Conservation (phyloP, 1,140 invertebrate genomes). For the Drosophila sp. region DNA sequence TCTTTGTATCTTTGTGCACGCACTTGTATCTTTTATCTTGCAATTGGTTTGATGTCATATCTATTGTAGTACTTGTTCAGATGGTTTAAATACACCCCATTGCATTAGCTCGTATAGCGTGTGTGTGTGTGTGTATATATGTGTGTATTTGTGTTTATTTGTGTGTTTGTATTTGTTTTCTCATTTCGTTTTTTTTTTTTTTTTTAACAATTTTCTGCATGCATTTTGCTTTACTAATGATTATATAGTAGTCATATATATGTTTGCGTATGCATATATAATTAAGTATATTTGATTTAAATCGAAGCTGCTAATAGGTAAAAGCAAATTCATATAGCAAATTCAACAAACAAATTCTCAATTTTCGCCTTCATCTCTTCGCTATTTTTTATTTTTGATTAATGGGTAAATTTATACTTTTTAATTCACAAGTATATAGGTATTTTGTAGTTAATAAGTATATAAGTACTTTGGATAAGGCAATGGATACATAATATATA, state of each 20-base stretch:
- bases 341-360: constrained; percentile 75
- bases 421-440: constrained; percentile 24
- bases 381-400: constrained; percentile 32
- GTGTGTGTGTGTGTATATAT: constrained; percentile 17
- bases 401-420: constrained; percentile 50
- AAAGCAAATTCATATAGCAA: constrained; percentile 72
- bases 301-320: constrained; percentile 79
- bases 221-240: constrained; percentile 60
- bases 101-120: constrained; percentile 14
- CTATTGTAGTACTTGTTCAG: neutral
- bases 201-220: constrained; percentile 51
- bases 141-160: constrained; percentile 14
- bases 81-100: constrained; percentile 13
- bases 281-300: constrained; percentile 79
- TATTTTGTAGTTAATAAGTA: constrained; percentile 40
- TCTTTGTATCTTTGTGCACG: constrained; percentile 27
- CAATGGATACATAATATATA: constrained; percentile 64
- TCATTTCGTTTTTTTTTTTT: constrained; percentile 37
- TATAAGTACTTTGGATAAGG: constrained; percentile 74
- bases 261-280: constrained; percentile 48
- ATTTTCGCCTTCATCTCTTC: constrained; percentile 22
- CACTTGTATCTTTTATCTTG: constrained; percentile 16
- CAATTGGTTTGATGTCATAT: constrained; percentile 26
- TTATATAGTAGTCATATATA: constrained; percentile 69
- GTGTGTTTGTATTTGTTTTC: constrained; percentile 21